Base-by-base conservation (phyloP, 2,888 invertebrate genomes). In the Lasioglossum vierecki region DNA sequence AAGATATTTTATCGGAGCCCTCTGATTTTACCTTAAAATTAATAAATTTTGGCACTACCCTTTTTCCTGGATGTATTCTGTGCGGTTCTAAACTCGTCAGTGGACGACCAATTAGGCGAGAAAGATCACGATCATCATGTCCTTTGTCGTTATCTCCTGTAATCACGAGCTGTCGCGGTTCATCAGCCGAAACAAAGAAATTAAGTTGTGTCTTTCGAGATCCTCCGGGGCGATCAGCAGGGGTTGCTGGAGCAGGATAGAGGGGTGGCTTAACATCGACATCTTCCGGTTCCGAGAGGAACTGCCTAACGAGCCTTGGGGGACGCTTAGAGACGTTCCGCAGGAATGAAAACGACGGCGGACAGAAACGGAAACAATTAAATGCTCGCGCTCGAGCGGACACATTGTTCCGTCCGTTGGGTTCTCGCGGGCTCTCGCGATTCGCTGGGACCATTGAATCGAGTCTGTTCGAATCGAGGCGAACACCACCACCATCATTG, bases 241-340 rank as follows among this genome's bases (percentile, higher is more conserved):
- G 44, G 71, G 66, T 35, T 22, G 53, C 53, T 53, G 53, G 53
- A 60, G 60, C 60, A 26, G 26, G 60, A 26, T 22, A 22, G 88
- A 81, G 53, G 87, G 89, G 86, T 88, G 85, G 86, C 88, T 86
- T 80, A 91, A 88, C 89, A 90, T 92, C 89, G 90, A 88, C 92
- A 87, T 92, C 93, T 93, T 93, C 93, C 93, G 93, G 90, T 90
- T 87, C 90, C 85, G 90, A 91, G 90, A 92, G 92, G 92, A 93
- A 93, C 92, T 91, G 90, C 86, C 92, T 94, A 93, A 94, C 94
- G 93, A 94, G 94, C 92, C 66, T n/a, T 63, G 88, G 85, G 78
- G 80, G 88, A 84, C 82, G 91, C 91, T 89, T 86, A 89, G 89
- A 90, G 86, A 88, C 83, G 90, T 71, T 86, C 84, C 90, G 87